Evolutionary conservation across 2,797 vertebrate species (phyloP).

Genomic region (Choloepus didactylus): DNA sequence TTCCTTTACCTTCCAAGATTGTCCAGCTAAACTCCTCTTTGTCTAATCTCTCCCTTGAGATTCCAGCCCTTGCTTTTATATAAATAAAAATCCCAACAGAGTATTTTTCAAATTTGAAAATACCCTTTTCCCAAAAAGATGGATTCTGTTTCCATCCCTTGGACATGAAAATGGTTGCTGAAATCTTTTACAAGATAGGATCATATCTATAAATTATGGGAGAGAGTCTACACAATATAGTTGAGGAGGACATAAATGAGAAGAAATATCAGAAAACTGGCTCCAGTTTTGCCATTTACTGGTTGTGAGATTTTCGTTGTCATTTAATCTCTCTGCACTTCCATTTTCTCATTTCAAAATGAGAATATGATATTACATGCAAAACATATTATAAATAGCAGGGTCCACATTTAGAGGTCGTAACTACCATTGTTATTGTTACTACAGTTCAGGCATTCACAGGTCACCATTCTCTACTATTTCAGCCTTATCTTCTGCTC

Average conservation of each 20-base stretch:
- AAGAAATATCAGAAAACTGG: neutral
- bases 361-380: neutral
- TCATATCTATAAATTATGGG: neutral
- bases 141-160: neutral
- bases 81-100: neutral
- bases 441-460: neutral
- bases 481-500: neutral
- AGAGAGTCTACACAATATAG: neutral
- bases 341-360: conserved; percentile 9
- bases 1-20: neutral
- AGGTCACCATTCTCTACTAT: neutral
- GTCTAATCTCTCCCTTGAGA: neutral
- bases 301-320: neutral
- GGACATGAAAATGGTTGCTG: neutral
- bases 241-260: neutral
- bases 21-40: neutral
- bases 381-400: neutral
- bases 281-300: neutral
- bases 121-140: neutral
- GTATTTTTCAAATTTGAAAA: conserved; percentile 18
- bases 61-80: neutral
- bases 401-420: neutral
- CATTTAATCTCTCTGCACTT: neutral
- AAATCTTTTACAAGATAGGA: neutral
- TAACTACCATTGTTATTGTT: neutral